Evolutionary conservation across 2,113 vertebrate species (phyloP).

Genomic region (Mustelus asterias): DNA sequence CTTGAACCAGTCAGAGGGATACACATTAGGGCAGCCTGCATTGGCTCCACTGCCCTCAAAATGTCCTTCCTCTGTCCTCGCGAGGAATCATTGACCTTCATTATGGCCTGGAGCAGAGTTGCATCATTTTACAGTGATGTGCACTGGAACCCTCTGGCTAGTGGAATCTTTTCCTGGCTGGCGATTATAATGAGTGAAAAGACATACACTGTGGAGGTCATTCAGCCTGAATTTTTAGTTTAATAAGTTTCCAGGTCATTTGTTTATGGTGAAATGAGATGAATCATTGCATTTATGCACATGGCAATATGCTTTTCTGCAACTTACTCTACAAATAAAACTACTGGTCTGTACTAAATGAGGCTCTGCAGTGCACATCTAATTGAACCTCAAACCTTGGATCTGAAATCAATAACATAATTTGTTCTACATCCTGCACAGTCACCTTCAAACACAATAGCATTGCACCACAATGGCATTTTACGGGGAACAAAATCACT

Average conservation of each 20-base stretch:
- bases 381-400: neutral
- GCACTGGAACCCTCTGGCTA: neutral
- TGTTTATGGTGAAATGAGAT: neutral
- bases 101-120: neutral
- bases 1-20: neutral
- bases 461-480: neutral
- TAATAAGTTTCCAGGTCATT: neutral
- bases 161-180: neutral
- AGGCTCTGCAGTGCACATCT: neutral
- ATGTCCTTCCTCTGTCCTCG: neutral
- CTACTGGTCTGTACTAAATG: neutral
- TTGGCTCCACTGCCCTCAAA: neutral
- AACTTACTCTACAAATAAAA: neutral
- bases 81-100: neutral
- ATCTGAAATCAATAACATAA: conserved; percentile 7
- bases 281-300: neutral
- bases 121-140: neutral
- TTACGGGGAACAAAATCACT: neutral
- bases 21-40: neutral
- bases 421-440: neutral
- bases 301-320: neutral
- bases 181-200: neutral
- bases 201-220: neutral
- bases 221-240: neutral
- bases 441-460: neutral